Base-by-base conservation (phyloP, 1,140 invertebrate genomes). In the Lordiphosa collinella region DNA sequence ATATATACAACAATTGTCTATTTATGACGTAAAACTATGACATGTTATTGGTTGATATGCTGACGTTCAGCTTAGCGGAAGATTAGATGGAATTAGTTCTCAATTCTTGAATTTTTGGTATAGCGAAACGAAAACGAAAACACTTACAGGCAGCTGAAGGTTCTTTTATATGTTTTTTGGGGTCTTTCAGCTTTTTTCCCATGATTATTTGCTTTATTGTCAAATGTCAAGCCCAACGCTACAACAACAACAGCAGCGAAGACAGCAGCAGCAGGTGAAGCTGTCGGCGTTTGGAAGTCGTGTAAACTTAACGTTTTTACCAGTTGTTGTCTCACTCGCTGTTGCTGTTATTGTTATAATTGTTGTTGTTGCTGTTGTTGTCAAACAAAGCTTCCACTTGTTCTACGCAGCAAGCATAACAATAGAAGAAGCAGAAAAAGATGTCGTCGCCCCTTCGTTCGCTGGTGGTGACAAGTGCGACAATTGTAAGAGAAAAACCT, bases 171-270 rank as follows among this genome's bases (percentile, higher is more conserved):
- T 18, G 11, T 41, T 25, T 44, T 65, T 65, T 52, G 65, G 31
- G 65, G 38, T 38, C 49, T 47, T 67, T 76, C 62, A 72, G 55
- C 57, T 44, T 67, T 84, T 86, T 86, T 86, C 80, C 80, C 80
- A 86, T 86, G 80, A 86, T 86, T 86, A 86, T 86, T 86, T 86
- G 80, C 82, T 86, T 86, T 86, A 86, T 86, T 86, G 80, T 86
- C 82, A 76, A 82, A 86, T 86, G 82, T 86, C 76, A 84, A 86
- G 68, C 71, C 64, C 53, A 64, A 52, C 55, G 41, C 59, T 61
- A 64, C 63, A 72, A 72, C 54, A 36, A 64, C 34, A 60, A 22
- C 51, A 47, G 46, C 60, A 75, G 75, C n/a, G n/a, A n/a, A n/a
- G n/a, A n/a, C n/a, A n/a, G n/a, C n/a, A 60, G 31, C 51, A 47